Evolutionary conservation across 2,797 vertebrate species (phyloP).

Genomic region (Hemibagrus guttatus): DNA sequence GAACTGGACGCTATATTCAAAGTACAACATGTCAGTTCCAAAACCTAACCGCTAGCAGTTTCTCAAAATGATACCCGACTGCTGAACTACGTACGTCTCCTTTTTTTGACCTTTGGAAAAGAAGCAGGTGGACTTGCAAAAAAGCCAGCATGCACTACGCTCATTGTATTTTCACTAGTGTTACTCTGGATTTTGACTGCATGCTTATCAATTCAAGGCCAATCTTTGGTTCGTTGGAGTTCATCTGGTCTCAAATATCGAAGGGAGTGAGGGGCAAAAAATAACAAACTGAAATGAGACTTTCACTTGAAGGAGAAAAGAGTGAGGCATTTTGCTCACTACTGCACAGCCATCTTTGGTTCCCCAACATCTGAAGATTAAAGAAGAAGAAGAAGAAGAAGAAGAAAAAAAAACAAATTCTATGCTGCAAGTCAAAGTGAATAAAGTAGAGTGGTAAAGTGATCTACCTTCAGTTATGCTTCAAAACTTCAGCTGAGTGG

Average conservation of each 20-base stretch:
- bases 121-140: constrained; percentile 57
- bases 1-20: constrained; percentile 62
- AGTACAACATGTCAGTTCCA: constrained; percentile 60
- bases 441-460: constrained; percentile 67
- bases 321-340: constrained; percentile 75
- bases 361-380: constrained; percentile 54
- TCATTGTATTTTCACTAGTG: constrained; percentile 59
- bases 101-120: constrained; percentile 81
- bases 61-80: constrained; percentile 61
- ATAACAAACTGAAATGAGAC: constrained; percentile 50
- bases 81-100: constrained; percentile 80
- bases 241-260: constrained; percentile 68
- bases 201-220: constrained; percentile 84
- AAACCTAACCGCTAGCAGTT: constrained; percentile 59
- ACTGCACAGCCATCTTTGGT: constrained; percentile 80
- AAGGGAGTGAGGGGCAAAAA: constrained; percentile 57
- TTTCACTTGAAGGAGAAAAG: constrained; percentile 24
- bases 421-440: constrained; percentile 46
- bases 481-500: constrained; percentile 78
- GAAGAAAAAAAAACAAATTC: neutral
- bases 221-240: constrained; percentile 96
- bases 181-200: constrained; percentile 69
- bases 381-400: constrained; percentile 11
- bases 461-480: constrained; percentile 82
- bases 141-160: constrained; percentile 49